A percentile compares a stretch with the other conserved stretches of the same genome.
phyloP scores from a whole-genome alignment of 2,888 invertebrate species.

The Sminthurides aquaticus region DNA sequence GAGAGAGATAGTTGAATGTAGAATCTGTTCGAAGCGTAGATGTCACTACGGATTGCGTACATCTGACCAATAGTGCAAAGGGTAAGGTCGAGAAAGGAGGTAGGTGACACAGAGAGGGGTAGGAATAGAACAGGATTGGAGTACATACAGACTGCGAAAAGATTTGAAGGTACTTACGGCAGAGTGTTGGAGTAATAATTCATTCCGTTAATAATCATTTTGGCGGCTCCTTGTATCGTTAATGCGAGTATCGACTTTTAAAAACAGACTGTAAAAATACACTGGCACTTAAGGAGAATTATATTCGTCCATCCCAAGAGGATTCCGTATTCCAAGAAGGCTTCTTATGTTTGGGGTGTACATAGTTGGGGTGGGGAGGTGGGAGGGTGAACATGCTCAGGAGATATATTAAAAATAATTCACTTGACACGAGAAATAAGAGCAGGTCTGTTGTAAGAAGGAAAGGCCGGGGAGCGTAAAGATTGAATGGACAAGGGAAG shows the following conservation, averaged over 20 bases:
- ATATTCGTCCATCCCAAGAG: no score
- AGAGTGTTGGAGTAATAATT: slow-evolving; percentile 43
- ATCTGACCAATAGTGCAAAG: background rate
- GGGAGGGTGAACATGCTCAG: no score
- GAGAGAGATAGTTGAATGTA: no score
- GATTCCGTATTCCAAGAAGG: background rate
- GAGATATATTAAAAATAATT: background rate
- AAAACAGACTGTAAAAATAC: background rate
- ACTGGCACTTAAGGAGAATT: background rate
- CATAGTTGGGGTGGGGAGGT: no score
- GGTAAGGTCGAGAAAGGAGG: background rate
- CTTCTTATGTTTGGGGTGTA: background rate
- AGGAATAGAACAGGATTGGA: background rate
- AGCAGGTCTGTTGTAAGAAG: background rate
- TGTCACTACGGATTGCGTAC: no score
- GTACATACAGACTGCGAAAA: background rate
- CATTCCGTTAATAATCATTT: slow-evolving; percentile 44
- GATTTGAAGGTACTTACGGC: slow-evolving; percentile 32
- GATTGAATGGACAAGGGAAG: background rate
- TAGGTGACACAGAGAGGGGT: background rate
- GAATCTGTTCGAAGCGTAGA: no score
- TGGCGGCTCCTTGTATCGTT: slow-evolving; percentile 10
- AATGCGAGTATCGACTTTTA: background rate
- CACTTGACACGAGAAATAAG: background rate
- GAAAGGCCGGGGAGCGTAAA: background rate